Percentiles rank a stretch among this genome's conserved stretches.
phyloP scores from a whole-genome alignment of 2,113 vertebrate genomes.

The Dolichallabes microphthalmus region DNA sequence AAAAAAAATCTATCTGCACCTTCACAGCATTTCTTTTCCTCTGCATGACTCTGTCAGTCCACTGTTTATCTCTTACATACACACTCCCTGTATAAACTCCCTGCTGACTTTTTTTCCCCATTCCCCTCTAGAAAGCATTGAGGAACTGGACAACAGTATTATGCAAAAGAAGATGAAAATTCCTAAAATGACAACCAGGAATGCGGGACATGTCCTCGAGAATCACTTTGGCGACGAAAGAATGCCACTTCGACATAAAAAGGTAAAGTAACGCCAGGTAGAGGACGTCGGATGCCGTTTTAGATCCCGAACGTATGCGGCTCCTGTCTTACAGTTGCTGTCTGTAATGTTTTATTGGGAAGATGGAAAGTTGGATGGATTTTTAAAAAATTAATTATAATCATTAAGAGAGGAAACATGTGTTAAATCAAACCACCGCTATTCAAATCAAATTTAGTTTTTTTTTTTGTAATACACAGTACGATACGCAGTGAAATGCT shows the following conservation, averaged over 20 bases:
- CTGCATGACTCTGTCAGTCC: neutral
- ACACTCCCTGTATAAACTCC: neutral
- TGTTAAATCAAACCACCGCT: neutral
- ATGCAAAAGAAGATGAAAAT: conserved; percentile 99
- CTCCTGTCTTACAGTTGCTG: neutral
- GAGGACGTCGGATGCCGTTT: neutral
- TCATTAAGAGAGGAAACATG: neutral
- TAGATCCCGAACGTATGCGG: conserved; percentile 2
- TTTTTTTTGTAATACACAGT: too few relatives aligned
- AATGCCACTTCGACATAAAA: conserved; percentile 93
- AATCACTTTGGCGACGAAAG: conserved; percentile 93
- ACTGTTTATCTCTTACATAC: neutral
- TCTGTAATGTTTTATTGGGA: neutral
- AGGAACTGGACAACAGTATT: conserved; percentile 96
- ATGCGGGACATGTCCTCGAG: conserved; percentile 87
- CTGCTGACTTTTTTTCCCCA: conserved; percentile 40
- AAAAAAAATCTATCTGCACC: too few relatives aligned
- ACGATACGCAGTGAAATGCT: too few relatives aligned
- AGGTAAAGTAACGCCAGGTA: conserved; percentile 73
- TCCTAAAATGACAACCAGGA: conserved; percentile 93
- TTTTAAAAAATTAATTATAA: neutral
- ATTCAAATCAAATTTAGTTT: too few relatives aligned
- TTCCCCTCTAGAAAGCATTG: conserved; percentile 70
- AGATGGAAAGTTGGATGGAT: neutral
- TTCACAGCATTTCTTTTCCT: neutral